These are phyloP conservation scores for Prinia subflava DNA, from an alignment of 2,113 vertebrate species.

Conservation along the genomic window DNA sequence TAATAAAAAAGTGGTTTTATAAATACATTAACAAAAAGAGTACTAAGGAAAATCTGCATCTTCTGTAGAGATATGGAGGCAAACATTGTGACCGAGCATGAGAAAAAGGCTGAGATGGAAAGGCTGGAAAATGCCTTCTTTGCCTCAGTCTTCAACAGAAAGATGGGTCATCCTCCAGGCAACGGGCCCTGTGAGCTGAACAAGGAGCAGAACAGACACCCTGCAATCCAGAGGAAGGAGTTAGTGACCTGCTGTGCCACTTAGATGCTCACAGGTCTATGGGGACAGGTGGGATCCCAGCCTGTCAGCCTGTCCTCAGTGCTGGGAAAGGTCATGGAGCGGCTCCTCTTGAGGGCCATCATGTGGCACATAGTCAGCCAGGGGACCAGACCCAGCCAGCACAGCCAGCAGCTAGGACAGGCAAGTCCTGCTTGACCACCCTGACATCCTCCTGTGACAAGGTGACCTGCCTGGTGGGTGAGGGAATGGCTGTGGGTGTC, in stretches of 20 bases:
- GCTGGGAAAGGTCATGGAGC: background rate
- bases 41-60: background rate
- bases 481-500: background rate
- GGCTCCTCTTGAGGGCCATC: background rate
- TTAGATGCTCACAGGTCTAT: background rate
- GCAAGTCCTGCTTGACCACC: background rate
- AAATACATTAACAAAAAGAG: background rate
- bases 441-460: background rate
- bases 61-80: background rate
- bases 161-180: background rate
- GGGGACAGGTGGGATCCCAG: background rate
- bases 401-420: background rate
- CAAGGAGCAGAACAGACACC: background rate
- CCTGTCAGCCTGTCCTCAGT: background rate
- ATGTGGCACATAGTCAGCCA: background rate
- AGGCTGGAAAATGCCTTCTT: background rate
- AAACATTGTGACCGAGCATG: background rate
- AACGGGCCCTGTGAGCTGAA: background rate
- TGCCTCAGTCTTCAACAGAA: background rate
- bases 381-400: background rate
- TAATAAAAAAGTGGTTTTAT: background rate
- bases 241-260: background rate
- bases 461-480: background rate
- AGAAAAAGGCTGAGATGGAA: background rate
- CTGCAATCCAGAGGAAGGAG: background rate